A percentile compares a stretch with the other conserved stretches of the same genome.
Conservation (phyloP, 2,113 vertebrate species). For the Cinclus cinclus region DNA sequence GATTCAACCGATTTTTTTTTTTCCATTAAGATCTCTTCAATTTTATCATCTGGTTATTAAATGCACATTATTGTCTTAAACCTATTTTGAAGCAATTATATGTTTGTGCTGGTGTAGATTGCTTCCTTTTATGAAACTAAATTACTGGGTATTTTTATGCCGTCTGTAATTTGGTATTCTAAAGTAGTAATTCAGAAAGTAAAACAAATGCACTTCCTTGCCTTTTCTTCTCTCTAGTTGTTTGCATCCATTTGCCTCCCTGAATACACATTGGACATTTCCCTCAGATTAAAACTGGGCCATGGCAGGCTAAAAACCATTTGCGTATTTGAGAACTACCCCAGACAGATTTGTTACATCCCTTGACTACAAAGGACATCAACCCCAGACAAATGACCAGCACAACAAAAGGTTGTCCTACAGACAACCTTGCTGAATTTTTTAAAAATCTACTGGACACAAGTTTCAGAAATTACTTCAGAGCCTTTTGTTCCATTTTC, state of each 20-base stretch:
- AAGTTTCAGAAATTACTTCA: neutral
- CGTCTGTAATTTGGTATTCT: slow-evolving; percentile 13
- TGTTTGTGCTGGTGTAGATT: neutral
- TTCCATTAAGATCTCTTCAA: neutral
- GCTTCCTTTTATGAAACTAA: neutral
- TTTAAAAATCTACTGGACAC: neutral
- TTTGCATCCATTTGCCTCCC: neutral
- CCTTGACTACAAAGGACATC: neutral
- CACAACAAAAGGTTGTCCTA: neutral
- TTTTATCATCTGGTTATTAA: slow-evolving; percentile 15
- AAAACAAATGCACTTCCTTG: slow-evolving; percentile 7
- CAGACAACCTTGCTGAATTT: neutral
- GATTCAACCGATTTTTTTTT: neutral
- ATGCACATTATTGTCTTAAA: slow-evolving; percentile 9
- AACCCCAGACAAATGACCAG: neutral
- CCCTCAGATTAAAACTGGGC: neutral
- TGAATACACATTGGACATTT: neutral
- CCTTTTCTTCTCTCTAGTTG: neutral
- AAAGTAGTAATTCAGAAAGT: slow-evolving; percentile 1
- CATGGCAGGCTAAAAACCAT: neutral
- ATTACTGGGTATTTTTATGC: neutral
- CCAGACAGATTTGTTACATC: neutral
- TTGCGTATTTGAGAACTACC: neutral
- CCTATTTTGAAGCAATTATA: neutral
- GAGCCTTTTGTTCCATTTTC: neutral